phyloP scores from a whole-genome alignment of 2,888 invertebrate genomes.

The Brachypterus glaber region DNA sequence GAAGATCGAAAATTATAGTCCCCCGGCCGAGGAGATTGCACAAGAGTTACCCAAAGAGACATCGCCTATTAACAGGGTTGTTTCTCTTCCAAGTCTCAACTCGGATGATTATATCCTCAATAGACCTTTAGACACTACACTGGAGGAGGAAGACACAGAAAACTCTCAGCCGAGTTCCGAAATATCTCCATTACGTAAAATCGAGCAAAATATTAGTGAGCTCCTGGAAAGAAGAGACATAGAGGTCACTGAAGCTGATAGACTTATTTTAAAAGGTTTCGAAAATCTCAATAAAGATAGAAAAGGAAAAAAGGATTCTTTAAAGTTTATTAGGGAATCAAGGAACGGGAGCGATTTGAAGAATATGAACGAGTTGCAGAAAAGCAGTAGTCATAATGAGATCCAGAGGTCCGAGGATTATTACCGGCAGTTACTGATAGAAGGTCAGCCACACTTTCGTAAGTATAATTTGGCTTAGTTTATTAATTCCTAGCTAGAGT shows the following conservation, averaged over 20 bases:
- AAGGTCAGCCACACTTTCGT: no score
- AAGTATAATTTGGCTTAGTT: no score
- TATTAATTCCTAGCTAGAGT: no score
- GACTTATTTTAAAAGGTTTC: constrained; percentile 38
- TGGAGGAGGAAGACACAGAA: constrained; percentile 59
- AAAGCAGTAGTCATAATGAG: constrained; percentile 54
- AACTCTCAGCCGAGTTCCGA: constrained; percentile 53
- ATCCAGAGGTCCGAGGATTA: constrained; percentile 43
- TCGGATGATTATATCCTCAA: constrained; percentile 44
- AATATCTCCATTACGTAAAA: constrained; percentile 59
- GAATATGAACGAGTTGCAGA: constrained; percentile 50
- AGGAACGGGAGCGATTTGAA: constrained; percentile 37
- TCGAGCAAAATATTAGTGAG: constrained; percentile 64
- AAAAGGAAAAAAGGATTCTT: constrained; percentile 35
- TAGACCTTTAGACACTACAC: constrained; percentile 57
- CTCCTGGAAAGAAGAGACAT: constrained; percentile 46
- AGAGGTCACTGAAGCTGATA: constrained; percentile 33
- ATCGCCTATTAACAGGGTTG: constrained; percentile 58
- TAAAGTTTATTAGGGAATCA: constrained; percentile 28
- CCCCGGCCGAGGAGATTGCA: constrained; percentile 50
- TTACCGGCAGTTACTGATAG: constrained; percentile 37
- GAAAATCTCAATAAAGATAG: constrained; percentile 41
- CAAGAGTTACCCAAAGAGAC: constrained; percentile 50
- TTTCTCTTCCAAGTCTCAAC: constrained; percentile 56
- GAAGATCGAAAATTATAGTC: constrained; percentile 49